Percentiles rank a stretch among this genome's conserved stretches.
Conservation (phyloP, 2,888 invertebrate genomes). For the Cheilosia vernalis region DNA sequence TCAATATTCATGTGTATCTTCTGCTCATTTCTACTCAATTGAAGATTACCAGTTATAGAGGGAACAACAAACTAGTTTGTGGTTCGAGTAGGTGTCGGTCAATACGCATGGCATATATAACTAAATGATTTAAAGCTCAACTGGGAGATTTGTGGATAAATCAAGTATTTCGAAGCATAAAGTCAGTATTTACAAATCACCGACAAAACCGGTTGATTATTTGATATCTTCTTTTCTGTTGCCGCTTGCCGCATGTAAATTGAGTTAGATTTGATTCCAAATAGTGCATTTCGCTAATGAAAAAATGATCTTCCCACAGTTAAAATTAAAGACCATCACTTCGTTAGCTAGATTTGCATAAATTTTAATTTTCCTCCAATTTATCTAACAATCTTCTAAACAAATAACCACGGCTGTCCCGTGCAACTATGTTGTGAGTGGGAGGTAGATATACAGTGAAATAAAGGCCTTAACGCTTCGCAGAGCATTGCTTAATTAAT, state of each 20-base stretch:
- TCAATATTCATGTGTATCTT: conserved; percentile 49
- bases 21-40: neutral
- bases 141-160: conserved; percentile 48
- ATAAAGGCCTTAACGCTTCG: conserved; percentile 64
- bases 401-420: conserved; percentile 42
- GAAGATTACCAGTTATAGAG: conserved; percentile 26
- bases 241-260: neutral
- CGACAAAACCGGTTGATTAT: conserved; percentile 37
- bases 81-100: conserved; percentile 50
- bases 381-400: conserved; percentile 67
- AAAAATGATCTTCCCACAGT: conserved; percentile 58
- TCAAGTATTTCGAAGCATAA: conserved; percentile 13
- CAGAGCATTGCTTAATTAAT: conserved; percentile 74
- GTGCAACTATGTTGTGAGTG: neutral
- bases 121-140: conserved; percentile 59
- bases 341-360: conserved; percentile 61
- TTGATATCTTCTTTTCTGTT: conserved; percentile 7
- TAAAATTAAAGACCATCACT: conserved; percentile 59
- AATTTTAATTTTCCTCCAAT: conserved; percentile 71
- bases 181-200: conserved; percentile 20
- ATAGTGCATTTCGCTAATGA: conserved; percentile 7
- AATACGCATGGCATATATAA: conserved; percentile 4
- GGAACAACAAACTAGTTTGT: conserved; percentile 53
- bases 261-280: conserved; percentile 5
- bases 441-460: conserved; percentile 11